Conservation (phyloP, 2,797 vertebrate genomes). For the Bucorvus abyssinicus region DNA sequence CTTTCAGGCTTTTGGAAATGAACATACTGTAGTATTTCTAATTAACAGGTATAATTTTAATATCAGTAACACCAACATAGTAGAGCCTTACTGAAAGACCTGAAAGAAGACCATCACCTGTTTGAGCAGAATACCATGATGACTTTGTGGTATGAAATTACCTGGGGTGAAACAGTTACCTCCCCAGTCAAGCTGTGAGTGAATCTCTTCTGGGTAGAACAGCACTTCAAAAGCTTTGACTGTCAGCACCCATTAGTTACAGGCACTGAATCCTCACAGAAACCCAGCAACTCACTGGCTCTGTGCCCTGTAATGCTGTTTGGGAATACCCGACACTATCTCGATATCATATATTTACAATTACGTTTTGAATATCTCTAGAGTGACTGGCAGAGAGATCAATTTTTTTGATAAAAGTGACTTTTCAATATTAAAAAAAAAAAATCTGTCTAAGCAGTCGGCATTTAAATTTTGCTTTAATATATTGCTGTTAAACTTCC, state of each 20-base stretch:
- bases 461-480: conserved; percentile 14
- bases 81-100: not conserved
- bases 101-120: not conserved
- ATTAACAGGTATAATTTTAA: not conserved
- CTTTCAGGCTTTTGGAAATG: not conserved
- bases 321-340: not conserved
- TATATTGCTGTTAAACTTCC: not conserved
- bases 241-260: not conserved
- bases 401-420: not conserved
- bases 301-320: not conserved
- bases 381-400: conserved; percentile 1
- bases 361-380: conserved; percentile 7
- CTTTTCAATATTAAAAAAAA: not conserved
- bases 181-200: not conserved
- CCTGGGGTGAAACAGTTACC: not conserved
- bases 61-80: not conserved
- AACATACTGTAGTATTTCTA: not conserved
- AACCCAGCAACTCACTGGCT: not conserved
- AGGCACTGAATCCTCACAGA: not conserved
- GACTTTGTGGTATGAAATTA: not conserved
- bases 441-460: not conserved
- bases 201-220: not conserved
- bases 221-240: not conserved
- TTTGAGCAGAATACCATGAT: not conserved
- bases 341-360: conserved; percentile 9